Conservation (phyloP, 2,888 invertebrate genomes). For the Melanostoma mellinum region DNA sequence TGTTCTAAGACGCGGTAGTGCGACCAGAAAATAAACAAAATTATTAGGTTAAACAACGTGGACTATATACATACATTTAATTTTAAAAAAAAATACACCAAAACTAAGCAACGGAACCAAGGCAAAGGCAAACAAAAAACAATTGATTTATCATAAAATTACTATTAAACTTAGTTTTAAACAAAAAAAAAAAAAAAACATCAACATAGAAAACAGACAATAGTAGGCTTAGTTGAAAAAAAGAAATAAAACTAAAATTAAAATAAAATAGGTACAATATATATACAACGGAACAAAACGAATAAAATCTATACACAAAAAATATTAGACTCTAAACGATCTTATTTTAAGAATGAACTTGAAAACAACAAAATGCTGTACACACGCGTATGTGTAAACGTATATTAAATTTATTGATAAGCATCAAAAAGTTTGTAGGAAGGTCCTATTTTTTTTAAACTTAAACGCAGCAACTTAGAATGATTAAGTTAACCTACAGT, state of each 20-base stretch:
- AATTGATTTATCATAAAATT: slow-evolving; percentile 49
- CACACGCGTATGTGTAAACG: no score
- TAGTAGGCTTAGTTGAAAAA: slow-evolving; percentile 74
- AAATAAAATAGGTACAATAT: slow-evolving; percentile 41
- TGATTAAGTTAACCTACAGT: neutral
- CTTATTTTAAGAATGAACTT: neutral
- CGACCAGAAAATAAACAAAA: slow-evolving; percentile 4
- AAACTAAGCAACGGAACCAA: slow-evolving; percentile 56
- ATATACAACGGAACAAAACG: slow-evolving; percentile 58
- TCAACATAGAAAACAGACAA: slow-evolving; percentile 75
- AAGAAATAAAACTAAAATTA: no score
- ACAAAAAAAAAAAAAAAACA: slow-evolving; percentile 27
- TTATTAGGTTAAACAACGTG: slow-evolving; percentile 27
- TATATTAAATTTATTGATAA: no score
- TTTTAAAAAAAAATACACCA: slow-evolving; percentile 12
- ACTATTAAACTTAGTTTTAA: slow-evolving; percentile 39
- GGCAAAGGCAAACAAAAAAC: slow-evolving; percentile 34
- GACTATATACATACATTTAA: slow-evolving; percentile 10
- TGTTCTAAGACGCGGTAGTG: neutral
- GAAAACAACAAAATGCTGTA: no score
- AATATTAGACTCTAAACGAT: neutral
- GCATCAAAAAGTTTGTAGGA: no score
- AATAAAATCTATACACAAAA: slow-evolving; percentile 53
- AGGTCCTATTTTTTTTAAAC: neutral
- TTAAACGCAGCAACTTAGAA: slow-evolving; percentile 4